phyloP scores from a whole-genome alignment of 2,888 invertebrate genomes.

The Sialis lutaria region DNA sequence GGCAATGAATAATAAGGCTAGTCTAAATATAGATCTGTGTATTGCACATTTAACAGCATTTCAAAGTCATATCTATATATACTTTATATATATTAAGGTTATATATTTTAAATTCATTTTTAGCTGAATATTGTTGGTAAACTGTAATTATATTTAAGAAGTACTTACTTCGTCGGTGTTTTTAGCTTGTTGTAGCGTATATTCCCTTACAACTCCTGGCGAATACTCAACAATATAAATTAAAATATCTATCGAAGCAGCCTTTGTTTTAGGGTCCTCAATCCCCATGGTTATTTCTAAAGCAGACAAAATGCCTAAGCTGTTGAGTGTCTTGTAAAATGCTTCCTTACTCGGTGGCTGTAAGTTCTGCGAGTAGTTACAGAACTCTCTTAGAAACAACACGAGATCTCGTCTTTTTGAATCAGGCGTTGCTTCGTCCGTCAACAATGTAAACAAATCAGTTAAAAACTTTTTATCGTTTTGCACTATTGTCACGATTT shows the following conservation, averaged over 20 bases:
- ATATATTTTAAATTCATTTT: too few species aligned
- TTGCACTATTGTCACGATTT: constrained; percentile 94
- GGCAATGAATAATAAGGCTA: too few species aligned
- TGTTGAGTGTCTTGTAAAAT: constrained; percentile 89
- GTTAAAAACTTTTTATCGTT: constrained; percentile 95
- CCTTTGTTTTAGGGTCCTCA: constrained; percentile 87
- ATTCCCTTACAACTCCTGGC: constrained; percentile 92
- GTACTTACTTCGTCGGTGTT: constrained; percentile 68
- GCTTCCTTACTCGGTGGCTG: constrained; percentile 94
- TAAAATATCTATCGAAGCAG: constrained; percentile 94
- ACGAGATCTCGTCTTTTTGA: constrained; percentile 82
- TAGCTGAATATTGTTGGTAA: not conserved
- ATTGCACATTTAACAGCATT: too few species aligned
- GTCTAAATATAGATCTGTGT: too few species aligned
- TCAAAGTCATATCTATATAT: too few species aligned
- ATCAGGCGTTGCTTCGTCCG: constrained; percentile 73
- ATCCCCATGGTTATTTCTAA: constrained; percentile 80
- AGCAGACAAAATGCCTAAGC: constrained; percentile 74
- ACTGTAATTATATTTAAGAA: constrained; percentile 3
- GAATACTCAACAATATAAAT: constrained; percentile 97
- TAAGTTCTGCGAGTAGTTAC: constrained; percentile 95
- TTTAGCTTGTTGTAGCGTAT: constrained; percentile 82
- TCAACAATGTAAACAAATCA: constrained; percentile 85
- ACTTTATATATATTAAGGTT: too few species aligned
- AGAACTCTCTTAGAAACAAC: constrained; percentile 96